Base-by-base conservation (phyloP, 2,113 vertebrate genomes). In the Hassar affinis region DNA sequence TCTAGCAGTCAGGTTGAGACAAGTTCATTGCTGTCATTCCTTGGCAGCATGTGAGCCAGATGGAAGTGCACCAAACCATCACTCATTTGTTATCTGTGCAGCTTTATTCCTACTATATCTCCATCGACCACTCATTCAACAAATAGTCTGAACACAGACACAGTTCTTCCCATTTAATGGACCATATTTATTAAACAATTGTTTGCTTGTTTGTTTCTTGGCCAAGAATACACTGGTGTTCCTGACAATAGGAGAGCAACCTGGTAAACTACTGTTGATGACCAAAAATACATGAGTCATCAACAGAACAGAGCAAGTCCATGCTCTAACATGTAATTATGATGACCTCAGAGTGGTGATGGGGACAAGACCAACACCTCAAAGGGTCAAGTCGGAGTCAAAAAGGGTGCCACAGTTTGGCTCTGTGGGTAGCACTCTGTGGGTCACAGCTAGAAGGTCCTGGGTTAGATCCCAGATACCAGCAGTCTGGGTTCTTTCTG, bases 21-120 rank as follows among this genome's bases (percentile, higher is more conserved):
- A 54, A 35, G 74, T 77, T 77, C 33, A 74, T 74, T 47, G 42
- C 45, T 74, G 45, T 74, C 45, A 74, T 74, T 14, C 45, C 45
- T 74, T 74, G n/a, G 45, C 71, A 74, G 14, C 49, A 49, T 74
- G 45, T 49, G 71, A 74, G 71, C 71, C 45, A 49, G 47, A 74
- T 49, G n/a, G 45, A 74, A 45, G 71, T 45, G 47, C 71, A 49
- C 11, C 27, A 74, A 49, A 74, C 45, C 14, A 74, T 74, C 45
- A 49, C 25, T 74, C 71, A 49, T 74, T 47, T 74, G 14, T 7
- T 74, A 74, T 74, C 42, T 74, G 45, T 74, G 45, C 71, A 33
- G 74, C 51, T 35, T 77, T 35, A 77, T 77, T 77, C 30, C 74
- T 77, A 51, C 17, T 33, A 54, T 56, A 77, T 77, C 51, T 77